Evolutionary conservation across 2,113 vertebrate genomes (phyloP), one percentile per base, ranked within the genome.

Genomic region (Okapia johnstoni): DNA sequence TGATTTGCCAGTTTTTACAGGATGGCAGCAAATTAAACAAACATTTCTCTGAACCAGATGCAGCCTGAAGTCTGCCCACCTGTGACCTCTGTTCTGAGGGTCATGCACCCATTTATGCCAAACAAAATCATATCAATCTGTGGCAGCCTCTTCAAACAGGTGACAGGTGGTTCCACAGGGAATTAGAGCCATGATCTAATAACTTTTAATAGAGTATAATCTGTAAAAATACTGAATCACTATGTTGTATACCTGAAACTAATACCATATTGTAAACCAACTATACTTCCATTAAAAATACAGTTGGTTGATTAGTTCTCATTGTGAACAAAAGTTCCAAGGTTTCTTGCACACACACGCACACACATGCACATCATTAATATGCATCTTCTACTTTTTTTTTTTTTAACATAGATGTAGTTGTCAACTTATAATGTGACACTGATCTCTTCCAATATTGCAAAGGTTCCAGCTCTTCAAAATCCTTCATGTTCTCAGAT

Each of bases 81-180:
- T 16, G 36, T 80, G 80, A 21, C 6, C 25, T 16, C 61, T 61
- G 1, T 19, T 14, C 40, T 36, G 66, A 4, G 70, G 33, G 3
- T 6, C 79, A 5, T 0, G 5, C 25, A 6, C 28, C 1, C 12
- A 43, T 17, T 7, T 36, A 30, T 23, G 52, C 12, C 43, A 1
- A 3, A 0, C 1, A 70, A 7, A 15, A 13, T 15, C 11, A 23
- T 1, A 12, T 4, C n/a, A 30, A 12, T 15, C 76, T 50, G 40
- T 1, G 33, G 70, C 48, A 26, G 3, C 25, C 26, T 16, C 86
- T 50, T n/a, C 60, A 19, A 73, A 40, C 5, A 73, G n/a, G 19
- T 73, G 4, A n/a, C 79, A 81, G 48, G 79, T 81, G 48, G 5
- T 81, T 81, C 48, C 48, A 52, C 30, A 52, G 48, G 79, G 79